Percentiles rank a stretch among this genome's conserved stretches.
These are phyloP conservation scores for Pyrochroa serraticornis DNA, from an alignment of 2,888 invertebrate species.

Conservation along the genomic window DNA sequence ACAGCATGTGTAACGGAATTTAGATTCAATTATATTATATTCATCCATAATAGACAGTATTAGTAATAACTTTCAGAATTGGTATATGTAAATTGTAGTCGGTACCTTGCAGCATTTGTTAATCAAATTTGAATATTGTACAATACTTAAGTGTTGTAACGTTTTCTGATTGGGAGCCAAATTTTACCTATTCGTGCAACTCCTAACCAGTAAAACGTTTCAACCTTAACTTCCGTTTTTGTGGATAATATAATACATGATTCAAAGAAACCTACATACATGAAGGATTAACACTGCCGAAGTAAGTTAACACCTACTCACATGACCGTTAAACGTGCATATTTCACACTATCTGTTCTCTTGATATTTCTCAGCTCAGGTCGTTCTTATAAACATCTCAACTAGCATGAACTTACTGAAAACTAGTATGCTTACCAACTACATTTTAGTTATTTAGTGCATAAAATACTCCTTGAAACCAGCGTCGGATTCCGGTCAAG, in stretches of 20 bases:
- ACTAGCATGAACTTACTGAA: conserved; percentile 29
- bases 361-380: conserved; percentile 28
- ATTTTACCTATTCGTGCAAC: too few relatives aligned
- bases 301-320: conserved; percentile 56
- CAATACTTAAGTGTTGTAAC: too few relatives aligned
- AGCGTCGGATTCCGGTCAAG: too few relatives aligned
- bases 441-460: conserved; percentile 26
- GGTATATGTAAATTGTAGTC: too few relatives aligned
- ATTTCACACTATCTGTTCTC: conserved; percentile 35
- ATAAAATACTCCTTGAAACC: conserved; percentile 12
- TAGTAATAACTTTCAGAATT: too few relatives aligned
- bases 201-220: conserved; percentile 6
- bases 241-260: conserved; percentile 40
- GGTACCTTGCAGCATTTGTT: too few relatives aligned
- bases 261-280: conserved; percentile 50
- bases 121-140: too few relatives aligned
- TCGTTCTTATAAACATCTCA: conserved; percentile 26
- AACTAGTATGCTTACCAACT: conserved; percentile 28
- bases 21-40: too few relatives aligned
- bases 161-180: too few relatives aligned
- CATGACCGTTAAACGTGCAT: conserved; percentile 45
- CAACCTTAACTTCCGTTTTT: conserved; percentile 8
- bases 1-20: too few relatives aligned
- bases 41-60: too few relatives aligned
- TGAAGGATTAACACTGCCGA: conserved; percentile 54